phyloP scores from a whole-genome alignment of 1,140 invertebrate species.

The Danaus melanippus region DNA sequence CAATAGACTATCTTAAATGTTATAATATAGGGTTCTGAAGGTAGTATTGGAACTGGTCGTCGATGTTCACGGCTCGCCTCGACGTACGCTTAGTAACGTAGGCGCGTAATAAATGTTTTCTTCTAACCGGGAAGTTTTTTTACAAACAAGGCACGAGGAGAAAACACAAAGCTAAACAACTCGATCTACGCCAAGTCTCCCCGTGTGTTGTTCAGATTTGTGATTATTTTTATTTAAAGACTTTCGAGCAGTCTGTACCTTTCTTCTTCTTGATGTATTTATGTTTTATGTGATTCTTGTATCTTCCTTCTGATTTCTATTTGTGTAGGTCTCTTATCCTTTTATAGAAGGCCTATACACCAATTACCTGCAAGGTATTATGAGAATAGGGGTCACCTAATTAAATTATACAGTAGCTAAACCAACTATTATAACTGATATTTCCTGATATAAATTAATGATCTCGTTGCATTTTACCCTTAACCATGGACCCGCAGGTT shows the following conservation, averaged over 20 bases:
- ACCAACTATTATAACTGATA: constrained; percentile 38
- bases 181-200: constrained; percentile 11
- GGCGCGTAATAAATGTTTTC: constrained; percentile 72
- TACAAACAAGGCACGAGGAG: constrained; percentile 43
- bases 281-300: constrained; percentile 54
- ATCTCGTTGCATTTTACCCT: constrained; percentile 68
- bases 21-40: constrained; percentile 24
- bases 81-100: constrained; percentile 67
- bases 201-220: constrained; percentile 18
- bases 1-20: constrained; percentile 47
- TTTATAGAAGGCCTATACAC: constrained; percentile 43
- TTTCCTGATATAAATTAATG: constrained; percentile 66
- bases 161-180: constrained; percentile 6
- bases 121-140: constrained; percentile 56
- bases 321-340: constrained; percentile 39
- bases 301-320: constrained; percentile 44
- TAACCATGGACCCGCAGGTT: constrained; percentile 76
- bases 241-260: constrained; percentile 28
- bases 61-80: constrained; percentile 63
- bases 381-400: constrained; percentile 58
- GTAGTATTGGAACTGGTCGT: constrained; percentile 63
- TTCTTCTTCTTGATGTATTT: constrained; percentile 53
- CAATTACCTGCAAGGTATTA: constrained; percentile 32
- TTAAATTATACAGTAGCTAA: constrained; percentile 39
- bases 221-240: constrained; percentile 22